Evolutionary conservation across 2,888 invertebrate species (phyloP).

Genomic region (Hyposoter dolosus): DNA sequence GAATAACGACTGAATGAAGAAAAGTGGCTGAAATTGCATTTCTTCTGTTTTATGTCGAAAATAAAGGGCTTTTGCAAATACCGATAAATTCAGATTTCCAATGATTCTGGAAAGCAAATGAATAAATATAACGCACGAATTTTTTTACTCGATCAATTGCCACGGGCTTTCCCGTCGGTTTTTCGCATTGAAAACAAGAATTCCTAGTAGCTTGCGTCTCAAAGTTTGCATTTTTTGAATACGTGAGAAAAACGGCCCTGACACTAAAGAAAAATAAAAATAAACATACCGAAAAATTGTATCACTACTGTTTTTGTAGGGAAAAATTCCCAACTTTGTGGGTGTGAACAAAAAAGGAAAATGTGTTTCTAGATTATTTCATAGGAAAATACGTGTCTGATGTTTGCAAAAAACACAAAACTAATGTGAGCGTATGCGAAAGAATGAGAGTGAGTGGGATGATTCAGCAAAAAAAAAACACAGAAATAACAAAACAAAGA

Average conservation of each 20-base stretch:
- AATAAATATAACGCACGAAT: conserved; percentile 48
- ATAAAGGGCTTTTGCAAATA: conserved; percentile 32
- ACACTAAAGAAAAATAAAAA: background rate
- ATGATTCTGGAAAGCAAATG: conserved; percentile 20
- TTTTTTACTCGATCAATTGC: conserved; percentile 58
- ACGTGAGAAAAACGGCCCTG: conserved; percentile 35
- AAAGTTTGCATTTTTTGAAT: conserved; percentile 4
- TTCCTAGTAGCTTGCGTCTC: conserved; percentile 21
- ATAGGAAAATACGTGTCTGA: conserved; percentile 33
- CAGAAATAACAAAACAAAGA: conserved; percentile 51
- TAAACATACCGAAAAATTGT: background rate
- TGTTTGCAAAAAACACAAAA: conserved; percentile 20
- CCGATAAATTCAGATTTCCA: conserved; percentile 31
- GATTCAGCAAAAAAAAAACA: conserved; percentile 26
- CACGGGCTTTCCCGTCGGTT: background rate
- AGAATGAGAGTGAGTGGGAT: conserved; percentile 22
- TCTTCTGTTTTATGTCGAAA: conserved; percentile 26
- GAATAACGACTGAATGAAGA: conserved; percentile 53
- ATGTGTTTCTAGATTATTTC: conserved; percentile 48
- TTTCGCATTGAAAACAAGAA: conserved; percentile 22
- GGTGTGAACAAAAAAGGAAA: conserved; percentile 31
- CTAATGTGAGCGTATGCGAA: conserved; percentile 6
- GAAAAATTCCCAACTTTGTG: conserved; percentile 52
- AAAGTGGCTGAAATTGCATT: conserved; percentile 48
- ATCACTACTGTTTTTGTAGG: conserved; percentile 55